Percentiles rank a stretch among this genome's conserved stretches.
Evolutionary conservation across 2,888 invertebrate genomes (phyloP).

Genomic region (Cephonodes hylas): DNA sequence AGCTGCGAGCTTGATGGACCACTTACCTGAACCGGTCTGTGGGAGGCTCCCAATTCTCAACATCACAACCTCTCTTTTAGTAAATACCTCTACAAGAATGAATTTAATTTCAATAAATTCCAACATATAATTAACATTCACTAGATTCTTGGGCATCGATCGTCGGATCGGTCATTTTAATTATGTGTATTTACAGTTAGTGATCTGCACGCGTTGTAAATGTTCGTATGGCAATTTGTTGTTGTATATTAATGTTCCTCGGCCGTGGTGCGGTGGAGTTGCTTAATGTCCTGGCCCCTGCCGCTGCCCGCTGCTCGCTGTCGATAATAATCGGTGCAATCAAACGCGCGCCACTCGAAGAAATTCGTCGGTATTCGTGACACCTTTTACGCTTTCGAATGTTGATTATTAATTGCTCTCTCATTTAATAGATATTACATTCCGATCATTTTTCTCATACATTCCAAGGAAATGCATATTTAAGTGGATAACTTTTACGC

Average conservation of each 20-base stretch:
- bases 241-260: conserved; percentile 57
- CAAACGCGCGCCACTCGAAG: conserved; percentile 44
- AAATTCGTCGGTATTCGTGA: conserved; percentile 68
- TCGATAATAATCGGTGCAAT: conserved; percentile 20
- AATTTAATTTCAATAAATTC: conserved; percentile 67
- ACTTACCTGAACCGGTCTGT: conserved; percentile 62
- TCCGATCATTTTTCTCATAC: conserved; percentile 59
- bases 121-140: conserved; percentile 72
- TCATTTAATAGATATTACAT: conserved; percentile 67
- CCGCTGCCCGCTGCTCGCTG: conserved; percentile 24
- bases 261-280: conserved; percentile 47
- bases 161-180: conserved; percentile 74
- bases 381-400: conserved; percentile 75
- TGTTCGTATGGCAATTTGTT: conserved; percentile 54
- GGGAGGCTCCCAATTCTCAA: conserved; percentile 52
- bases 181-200: conserved; percentile 70
- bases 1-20: conserved; percentile 49
- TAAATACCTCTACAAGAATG: conserved; percentile 58
- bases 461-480: conserved; percentile 47
- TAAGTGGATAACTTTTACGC: conserved; percentile 19
- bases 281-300: conserved; percentile 48
- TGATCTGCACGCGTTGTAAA: conserved; percentile 67
- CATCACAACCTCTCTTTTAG: conserved; percentile 49
- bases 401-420: conserved; percentile 72
- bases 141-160: conserved; percentile 69